Percentiles rank a stretch among this genome's conserved stretches.
Conservation (phyloP, 2,888 invertebrate genomes). For the Bedellia somnulentella region DNA sequence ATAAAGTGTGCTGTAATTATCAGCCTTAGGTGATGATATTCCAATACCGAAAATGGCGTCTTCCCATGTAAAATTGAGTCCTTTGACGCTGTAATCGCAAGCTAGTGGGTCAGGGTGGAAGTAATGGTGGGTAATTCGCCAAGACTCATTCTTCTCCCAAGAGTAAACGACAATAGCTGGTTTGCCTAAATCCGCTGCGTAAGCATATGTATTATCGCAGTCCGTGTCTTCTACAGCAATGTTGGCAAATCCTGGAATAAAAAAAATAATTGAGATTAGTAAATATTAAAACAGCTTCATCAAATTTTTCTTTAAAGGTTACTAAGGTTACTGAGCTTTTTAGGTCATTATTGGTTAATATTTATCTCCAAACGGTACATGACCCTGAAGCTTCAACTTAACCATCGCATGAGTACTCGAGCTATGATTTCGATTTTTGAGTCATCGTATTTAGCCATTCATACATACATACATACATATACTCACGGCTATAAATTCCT, state of each 20-base stretch:
- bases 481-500: too few relatives aligned
- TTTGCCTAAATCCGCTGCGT: slow-evolving; percentile 70
- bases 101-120: slow-evolving; percentile 73
- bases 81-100: slow-evolving; percentile 72
- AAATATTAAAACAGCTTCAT: too few relatives aligned
- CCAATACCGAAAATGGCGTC: slow-evolving; percentile 79
- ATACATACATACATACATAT: too few relatives aligned
- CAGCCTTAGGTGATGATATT: slow-evolving; percentile 63
- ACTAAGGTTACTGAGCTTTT: neutral
- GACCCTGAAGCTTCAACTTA: too few relatives aligned
- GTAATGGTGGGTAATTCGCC: slow-evolving; percentile 72
- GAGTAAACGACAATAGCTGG: slow-evolving; percentile 77
- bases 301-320: too few relatives aligned
- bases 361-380: too few relatives aligned
- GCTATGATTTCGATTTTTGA: too few relatives aligned
- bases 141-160: slow-evolving; percentile 70
- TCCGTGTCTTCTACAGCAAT: slow-evolving; percentile 75
- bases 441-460: too few relatives aligned
- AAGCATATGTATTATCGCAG: slow-evolving; percentile 73
- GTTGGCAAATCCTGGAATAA: slow-evolving; percentile 74
- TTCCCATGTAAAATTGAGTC: slow-evolving; percentile 71
- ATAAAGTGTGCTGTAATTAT: slow-evolving; percentile 72
- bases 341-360: too few relatives aligned
- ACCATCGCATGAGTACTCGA: too few relatives aligned
- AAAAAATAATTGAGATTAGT: too few relatives aligned